Conservation (phyloP, 2,888 invertebrate species). For the Candidula unifasciata region DNA sequence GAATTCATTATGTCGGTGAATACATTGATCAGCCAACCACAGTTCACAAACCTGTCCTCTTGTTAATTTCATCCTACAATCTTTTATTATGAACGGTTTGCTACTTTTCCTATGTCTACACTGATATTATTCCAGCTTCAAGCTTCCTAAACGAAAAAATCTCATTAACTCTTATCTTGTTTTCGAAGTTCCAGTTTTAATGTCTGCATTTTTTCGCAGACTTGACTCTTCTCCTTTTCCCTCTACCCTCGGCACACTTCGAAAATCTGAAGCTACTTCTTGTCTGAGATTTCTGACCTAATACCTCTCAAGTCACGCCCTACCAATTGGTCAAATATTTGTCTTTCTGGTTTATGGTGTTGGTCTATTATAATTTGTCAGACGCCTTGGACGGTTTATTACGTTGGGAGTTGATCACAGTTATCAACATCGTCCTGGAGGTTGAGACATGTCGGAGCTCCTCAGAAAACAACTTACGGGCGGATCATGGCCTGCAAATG, state of each 20-base stretch:
- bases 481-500: not conserved
- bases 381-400: not conserved
- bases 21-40: no score
- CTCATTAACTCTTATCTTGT: not conserved
- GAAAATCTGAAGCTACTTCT: not conserved
- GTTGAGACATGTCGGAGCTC: not conserved
- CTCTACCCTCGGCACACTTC: not conserved
- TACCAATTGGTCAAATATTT: constrained; percentile 5
- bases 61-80: no score
- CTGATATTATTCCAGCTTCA: not conserved
- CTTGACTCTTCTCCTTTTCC: not conserved
- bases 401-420: not conserved
- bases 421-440: not conserved
- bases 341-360: constrained; percentile 9
- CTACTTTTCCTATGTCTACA: not conserved
- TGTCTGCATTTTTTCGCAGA: not conserved
- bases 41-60: no score
- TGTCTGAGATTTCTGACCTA: not conserved
- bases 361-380: not conserved
- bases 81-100: no score
- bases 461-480: not conserved
- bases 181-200: no score
- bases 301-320: not conserved
- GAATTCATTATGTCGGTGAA: no score
- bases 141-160: not conserved